Base-by-base conservation (phyloP, 2,888 invertebrate genomes). In the Agrenia bidenticulata region DNA sequence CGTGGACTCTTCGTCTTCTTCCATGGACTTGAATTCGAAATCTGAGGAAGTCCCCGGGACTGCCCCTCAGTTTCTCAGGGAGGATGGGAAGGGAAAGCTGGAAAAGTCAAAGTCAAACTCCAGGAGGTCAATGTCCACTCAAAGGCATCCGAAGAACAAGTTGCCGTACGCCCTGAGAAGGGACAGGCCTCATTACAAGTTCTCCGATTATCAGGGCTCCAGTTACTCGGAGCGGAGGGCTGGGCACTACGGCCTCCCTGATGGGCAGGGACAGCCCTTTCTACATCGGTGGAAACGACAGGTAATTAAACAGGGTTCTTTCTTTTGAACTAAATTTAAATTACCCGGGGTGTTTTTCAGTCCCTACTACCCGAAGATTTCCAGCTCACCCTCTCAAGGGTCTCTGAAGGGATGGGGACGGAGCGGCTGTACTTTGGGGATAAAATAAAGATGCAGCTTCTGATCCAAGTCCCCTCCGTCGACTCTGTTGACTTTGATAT, bases 141-240 rank as follows among this genome's bases (percentile, higher is more conserved):
- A 19, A 17, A 26, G 53, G 19, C 58, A 69, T 60, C 23, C 62
- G 9, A 69, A 66, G 54, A 66, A 63, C 62, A 69, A 69, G 39
- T 54, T 66, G 21, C 66, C 69, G n/a, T 66, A 69, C 55, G 69
- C 69, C 21, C 42, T 66, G 2, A 26, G 69, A 24, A 66, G 64
- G 23, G 69, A 66, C 54, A 66, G 64, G 45, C 69, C 69, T 41
- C 69, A 66, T 41, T 69, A 66, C 32, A 69, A 69, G 64, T 66
- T 66, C 61, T 54, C 56, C 17, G 26, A 58, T 26, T 26, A 58
- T 49, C 24, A 45, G 19, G 15, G 2, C 21, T 51, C 21, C 21
- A 51, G 23, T 23, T 51, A 51, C 15, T 45, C 45, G 15, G 19
- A 15, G 9, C 11, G 17, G 24, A 19, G 23, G 21, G 23, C 11